Percentiles rank a stretch among this genome's conserved stretches.
Evolutionary conservation across 2,113 vertebrate species (phyloP).

Genomic region (Lophius piscatorius): DNA sequence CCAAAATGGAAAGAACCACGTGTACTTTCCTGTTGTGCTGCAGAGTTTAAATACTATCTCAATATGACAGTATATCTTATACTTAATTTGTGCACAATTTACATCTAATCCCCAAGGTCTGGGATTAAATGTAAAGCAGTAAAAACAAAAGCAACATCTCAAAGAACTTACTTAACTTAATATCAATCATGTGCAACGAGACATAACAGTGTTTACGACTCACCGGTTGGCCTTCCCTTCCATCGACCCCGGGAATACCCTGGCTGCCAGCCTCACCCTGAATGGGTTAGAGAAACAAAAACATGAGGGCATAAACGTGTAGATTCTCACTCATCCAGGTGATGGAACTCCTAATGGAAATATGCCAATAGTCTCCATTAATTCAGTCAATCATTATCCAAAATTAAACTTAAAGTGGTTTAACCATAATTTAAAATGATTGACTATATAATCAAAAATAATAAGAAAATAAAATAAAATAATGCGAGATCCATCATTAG

Average conservation of each 20-base stretch:
- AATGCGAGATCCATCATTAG: too few relatives aligned
- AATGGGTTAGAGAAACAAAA: constrained; percentile 6
- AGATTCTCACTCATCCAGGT: too few relatives aligned
- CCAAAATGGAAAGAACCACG: background rate
- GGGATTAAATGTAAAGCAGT: background rate
- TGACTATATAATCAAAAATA: too few relatives aligned
- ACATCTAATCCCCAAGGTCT: constrained; percentile 1
- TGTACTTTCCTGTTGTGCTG: too few relatives aligned
- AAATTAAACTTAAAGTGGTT: too few relatives aligned
- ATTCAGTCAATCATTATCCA: too few relatives aligned
- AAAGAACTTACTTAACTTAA: background rate
- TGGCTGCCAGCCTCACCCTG: constrained; percentile 77
- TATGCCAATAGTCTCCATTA: too few relatives aligned
- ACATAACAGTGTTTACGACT: constrained; percentile 54
- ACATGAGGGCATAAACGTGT: background rate
- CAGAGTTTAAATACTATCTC: background rate
- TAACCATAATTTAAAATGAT: too few relatives aligned
- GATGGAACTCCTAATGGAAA: too few relatives aligned
- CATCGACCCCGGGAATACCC: constrained; percentile 79
- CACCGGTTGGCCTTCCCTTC: constrained; percentile 78
- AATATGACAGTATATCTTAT: background rate
- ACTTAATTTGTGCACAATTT: constrained; percentile 6
- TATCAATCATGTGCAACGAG: constrained; percentile 5
- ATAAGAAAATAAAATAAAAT: too few relatives aligned
- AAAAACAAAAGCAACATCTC: background rate